Conservation (phyloP, 1,140 invertebrate genomes). For the Choristoneura fumiferana region DNA sequence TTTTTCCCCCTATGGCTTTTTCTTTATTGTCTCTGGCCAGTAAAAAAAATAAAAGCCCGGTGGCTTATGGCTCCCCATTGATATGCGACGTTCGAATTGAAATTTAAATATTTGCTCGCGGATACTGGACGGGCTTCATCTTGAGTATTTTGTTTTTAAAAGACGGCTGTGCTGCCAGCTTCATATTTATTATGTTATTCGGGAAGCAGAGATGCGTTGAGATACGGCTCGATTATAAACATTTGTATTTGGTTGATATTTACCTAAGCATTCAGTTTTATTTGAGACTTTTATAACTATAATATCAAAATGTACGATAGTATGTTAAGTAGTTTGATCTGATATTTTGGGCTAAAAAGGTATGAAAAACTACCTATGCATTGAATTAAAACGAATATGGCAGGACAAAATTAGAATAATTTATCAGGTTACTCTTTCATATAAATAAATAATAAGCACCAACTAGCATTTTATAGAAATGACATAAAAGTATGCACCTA, state of each 20-base stretch:
- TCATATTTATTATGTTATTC: conserved; percentile 69
- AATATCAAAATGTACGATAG: no score
- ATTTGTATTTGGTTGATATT: background rate
- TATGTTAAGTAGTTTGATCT: no score
- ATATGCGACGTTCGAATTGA: conserved; percentile 76
- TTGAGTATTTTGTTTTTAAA: conserved; percentile 64
- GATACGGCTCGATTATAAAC: conserved; percentile 10
- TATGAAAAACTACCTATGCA: no score
- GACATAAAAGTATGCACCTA: no score
- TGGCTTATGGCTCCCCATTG: conserved; percentile 77
- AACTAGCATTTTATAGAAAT: no score
- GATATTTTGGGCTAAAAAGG: no score
- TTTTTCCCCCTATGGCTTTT: conserved; percentile 62
- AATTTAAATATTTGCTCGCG: conserved; percentile 76
- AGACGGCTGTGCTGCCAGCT: conserved; percentile 61
- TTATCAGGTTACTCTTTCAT: no score
- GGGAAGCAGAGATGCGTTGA: background rate
- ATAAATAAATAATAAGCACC: no score
- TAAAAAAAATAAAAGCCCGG: conserved; percentile 64
- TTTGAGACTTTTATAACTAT: no score
- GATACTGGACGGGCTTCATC: conserved; percentile 63
- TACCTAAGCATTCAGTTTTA: no score
- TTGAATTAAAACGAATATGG: no score
- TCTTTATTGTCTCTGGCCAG: conserved; percentile 75
- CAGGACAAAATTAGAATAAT: no score